phyloP scores from a whole-genome alignment of 2,888 invertebrate genomes.

The Acrocyrtus sp. region DNA sequence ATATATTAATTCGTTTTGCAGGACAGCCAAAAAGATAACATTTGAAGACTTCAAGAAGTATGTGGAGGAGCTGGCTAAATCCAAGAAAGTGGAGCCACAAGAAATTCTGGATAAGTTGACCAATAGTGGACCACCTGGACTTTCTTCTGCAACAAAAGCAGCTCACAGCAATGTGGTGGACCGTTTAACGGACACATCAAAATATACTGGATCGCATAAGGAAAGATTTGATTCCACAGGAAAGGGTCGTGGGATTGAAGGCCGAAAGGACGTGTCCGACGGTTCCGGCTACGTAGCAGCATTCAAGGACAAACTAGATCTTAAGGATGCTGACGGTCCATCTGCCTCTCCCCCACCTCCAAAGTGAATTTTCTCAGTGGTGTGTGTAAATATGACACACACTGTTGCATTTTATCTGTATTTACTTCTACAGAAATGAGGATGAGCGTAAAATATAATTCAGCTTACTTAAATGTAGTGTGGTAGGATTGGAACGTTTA shows the following conservation, averaged over 20 bases:
- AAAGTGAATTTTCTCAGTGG: too few species aligned
- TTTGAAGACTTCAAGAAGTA: slow-evolving; percentile 85
- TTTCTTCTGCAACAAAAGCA: slow-evolving; percentile 61
- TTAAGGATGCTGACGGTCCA: slow-evolving; percentile 29
- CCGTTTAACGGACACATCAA: slow-evolving; percentile 64
- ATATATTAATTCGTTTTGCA: slow-evolving; percentile 14
- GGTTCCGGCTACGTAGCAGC: slow-evolving; percentile 66
- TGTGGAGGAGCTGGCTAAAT: slow-evolving; percentile 85
- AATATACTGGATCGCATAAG: slow-evolving; percentile 67
- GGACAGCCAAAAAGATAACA: slow-evolving; percentile 74
- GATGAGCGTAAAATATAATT: too few species aligned
- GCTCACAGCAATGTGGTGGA: slow-evolving; percentile 65
- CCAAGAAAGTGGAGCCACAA: slow-evolving; percentile 80
- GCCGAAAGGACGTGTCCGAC: slow-evolving; percentile 65
- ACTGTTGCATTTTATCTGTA: too few species aligned
- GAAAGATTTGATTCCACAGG: slow-evolving; percentile 67
- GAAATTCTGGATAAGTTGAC: slow-evolving; percentile 85
- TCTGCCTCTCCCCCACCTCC: neutral
- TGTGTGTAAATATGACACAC: too few species aligned
- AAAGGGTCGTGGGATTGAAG: slow-evolving; percentile 67
- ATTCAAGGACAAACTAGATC: slow-evolving; percentile 64
- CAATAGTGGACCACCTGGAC: slow-evolving; percentile 72
- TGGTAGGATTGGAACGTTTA: too few species aligned
- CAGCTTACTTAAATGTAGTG: too few species aligned
- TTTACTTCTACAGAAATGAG: too few species aligned